These are phyloP conservation scores for Aepyceros melampus DNA, from an alignment of 2,113 vertebrate species.

Conservation along the genomic window DNA sequence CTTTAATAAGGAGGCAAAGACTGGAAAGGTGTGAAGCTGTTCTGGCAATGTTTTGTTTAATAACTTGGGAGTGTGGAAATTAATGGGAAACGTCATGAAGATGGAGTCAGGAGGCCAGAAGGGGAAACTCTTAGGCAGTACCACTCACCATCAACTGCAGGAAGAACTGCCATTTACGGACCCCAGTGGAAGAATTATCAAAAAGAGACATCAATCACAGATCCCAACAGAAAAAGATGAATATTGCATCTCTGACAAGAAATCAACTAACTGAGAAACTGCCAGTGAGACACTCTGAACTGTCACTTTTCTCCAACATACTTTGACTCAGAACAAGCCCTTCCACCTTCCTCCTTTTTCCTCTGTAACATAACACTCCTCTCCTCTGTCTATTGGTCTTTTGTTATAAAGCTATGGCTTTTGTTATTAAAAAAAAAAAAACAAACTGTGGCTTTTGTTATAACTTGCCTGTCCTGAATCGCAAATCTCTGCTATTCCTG, in stretches of 20 bases:
- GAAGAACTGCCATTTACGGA: neutral
- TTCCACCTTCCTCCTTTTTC: neutral
- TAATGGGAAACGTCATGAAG: neutral
- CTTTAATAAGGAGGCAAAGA: neutral
- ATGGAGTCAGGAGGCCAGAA: neutral
- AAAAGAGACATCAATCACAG: neutral
- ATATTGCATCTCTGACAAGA: neutral
- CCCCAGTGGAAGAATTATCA: neutral
- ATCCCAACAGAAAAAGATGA: neutral
- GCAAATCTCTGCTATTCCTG: neutral
- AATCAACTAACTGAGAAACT: neutral
- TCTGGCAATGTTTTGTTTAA: neutral
- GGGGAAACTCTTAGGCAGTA: neutral
- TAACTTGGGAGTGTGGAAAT: neutral
- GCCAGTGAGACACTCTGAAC: neutral
- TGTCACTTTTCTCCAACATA: neutral
- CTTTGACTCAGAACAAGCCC: neutral
- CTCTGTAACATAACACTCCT: neutral
- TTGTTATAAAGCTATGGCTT: neutral
- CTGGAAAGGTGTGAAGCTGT: neutral
- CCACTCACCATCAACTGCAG: neutral
- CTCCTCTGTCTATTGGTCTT: neutral
- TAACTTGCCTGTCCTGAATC: neutral
- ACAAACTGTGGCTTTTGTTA: neutral
- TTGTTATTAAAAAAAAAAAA: neutral